A percentile compares a stretch with the other conserved stretches of the same genome.
These are phyloP conservation scores for Elymnias hypermnestra DNA, from an alignment of 1,140 invertebrate genomes.

Conservation along the genomic window DNA sequence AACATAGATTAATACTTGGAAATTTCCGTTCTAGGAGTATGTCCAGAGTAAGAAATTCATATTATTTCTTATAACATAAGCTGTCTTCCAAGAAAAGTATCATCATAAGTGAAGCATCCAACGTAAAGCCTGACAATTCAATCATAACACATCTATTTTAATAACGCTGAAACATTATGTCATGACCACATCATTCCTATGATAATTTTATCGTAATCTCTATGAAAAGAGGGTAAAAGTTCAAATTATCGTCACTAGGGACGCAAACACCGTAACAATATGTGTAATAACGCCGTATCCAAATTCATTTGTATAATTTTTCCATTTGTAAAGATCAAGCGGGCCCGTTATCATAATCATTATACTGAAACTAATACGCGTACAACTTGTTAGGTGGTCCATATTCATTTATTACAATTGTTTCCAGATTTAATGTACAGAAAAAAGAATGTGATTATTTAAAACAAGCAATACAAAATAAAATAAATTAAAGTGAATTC, in stretches of 20 bases:
- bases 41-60: no score
- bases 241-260: conserved; percentile 38
- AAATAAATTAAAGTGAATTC: no score
- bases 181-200: conserved; percentile 45
- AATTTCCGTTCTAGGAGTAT: no score
- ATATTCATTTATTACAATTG: conserved; percentile 4
- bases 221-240: conserved; percentile 66
- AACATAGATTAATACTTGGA: no score
- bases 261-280: conserved; percentile 28
- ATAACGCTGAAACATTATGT: conserved; percentile 24
- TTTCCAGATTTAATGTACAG: not conserved
- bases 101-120: no score
- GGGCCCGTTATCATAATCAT: conserved; percentile 27
- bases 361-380: conserved; percentile 30
- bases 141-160: not conserved
- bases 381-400: conserved; percentile 22
- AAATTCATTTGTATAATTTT: conserved; percentile 62
- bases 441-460: no score
- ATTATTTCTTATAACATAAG: no score
- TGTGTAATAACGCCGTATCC: conserved; percentile 36
- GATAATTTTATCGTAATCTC: conserved; percentile 56
- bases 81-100: no score
- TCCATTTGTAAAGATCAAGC: conserved; percentile 38
- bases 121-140: no score
- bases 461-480: no score